These are phyloP conservation scores for Dolichotis patagonum DNA, from an alignment of 2,113 vertebrate species.

Conservation along the genomic window DNA sequence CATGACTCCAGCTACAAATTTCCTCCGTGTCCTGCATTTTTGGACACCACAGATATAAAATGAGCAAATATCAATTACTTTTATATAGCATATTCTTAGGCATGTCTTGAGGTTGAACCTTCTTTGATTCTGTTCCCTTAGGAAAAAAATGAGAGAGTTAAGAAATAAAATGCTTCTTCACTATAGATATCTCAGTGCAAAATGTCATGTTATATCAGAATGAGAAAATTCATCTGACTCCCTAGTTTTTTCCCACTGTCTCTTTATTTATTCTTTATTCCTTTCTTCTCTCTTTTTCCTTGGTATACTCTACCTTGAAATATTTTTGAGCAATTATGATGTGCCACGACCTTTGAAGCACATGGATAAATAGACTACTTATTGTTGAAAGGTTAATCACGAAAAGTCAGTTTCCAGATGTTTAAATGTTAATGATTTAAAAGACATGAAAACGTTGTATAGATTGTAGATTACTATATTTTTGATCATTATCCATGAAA, in stretches of 20 bases:
- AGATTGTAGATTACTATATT: conserved; percentile 15
- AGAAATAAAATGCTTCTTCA: not conserved
- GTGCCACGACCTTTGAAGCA: conserved; percentile 63
- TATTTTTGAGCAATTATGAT: not conserved
- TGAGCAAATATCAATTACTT: not conserved
- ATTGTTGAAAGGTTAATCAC: conserved; percentile 75
- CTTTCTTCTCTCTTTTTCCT: not conserved
- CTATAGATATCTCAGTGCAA: not conserved
- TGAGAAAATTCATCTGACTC: not conserved
- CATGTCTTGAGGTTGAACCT: not conserved
- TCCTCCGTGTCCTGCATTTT: not conserved
- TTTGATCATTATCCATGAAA: conserved; percentile 18
- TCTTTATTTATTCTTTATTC: not conserved
- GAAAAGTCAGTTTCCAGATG: conserved; percentile 70
- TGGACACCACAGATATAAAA: not conserved
- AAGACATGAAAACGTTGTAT: conserved; percentile 63
- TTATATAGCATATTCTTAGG: not conserved
- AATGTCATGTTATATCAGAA: not conserved
- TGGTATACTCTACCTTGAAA: not conserved
- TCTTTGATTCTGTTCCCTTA: not conserved
- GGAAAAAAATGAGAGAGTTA: not conserved
- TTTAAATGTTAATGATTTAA: conserved; percentile 79
- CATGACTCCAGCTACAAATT: not conserved
- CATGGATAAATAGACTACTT: conserved; percentile 50
- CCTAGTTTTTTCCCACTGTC: not conserved